Conservation (phyloP, 2,113 vertebrate species). For the Ellobius talpinus region DNA sequence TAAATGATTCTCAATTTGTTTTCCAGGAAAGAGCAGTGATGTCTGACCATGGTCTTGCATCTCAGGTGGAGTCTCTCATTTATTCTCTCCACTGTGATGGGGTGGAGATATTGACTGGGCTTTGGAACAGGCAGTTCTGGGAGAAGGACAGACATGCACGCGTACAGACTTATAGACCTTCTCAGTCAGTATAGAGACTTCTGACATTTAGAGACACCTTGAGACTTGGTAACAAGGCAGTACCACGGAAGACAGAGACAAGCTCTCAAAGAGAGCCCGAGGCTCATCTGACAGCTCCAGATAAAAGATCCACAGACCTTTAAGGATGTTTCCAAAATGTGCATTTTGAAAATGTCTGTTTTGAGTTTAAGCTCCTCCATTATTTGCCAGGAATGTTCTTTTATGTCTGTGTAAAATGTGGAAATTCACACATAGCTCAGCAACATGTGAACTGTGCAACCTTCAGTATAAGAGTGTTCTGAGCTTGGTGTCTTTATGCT, state of each 20-base stretch:
- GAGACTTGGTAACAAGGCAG: background rate
- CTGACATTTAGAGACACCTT: background rate
- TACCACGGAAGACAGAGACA: background rate
- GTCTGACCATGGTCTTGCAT: background rate
- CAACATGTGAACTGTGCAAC: background rate
- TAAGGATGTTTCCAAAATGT: background rate
- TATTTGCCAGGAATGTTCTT: slow-evolving; percentile 21
- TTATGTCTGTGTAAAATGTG: background rate
- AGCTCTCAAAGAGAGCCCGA: background rate
- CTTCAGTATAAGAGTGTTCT: slow-evolving; percentile 21
- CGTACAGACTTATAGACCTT: background rate
- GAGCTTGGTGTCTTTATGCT: background rate
- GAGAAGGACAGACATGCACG: background rate
- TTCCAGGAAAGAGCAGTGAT: background rate
- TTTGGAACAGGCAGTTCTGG: background rate
- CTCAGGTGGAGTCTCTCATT: background rate
- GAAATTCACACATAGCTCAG: background rate
- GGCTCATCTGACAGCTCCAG: background rate
- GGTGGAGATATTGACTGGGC: background rate
- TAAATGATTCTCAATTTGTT: slow-evolving; percentile 19
- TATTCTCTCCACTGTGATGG: background rate
- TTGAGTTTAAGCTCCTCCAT: background rate
- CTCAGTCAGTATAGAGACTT: background rate
- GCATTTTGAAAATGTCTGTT: slow-evolving; percentile 38
- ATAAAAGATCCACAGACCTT: background rate